A percentile compares a stretch with the other conserved stretches of the same genome.
These are phyloP conservation scores for Lamellibrachia luymesi DNA, from an alignment of 1,140 invertebrate genomes.

Conservation along the genomic window DNA sequence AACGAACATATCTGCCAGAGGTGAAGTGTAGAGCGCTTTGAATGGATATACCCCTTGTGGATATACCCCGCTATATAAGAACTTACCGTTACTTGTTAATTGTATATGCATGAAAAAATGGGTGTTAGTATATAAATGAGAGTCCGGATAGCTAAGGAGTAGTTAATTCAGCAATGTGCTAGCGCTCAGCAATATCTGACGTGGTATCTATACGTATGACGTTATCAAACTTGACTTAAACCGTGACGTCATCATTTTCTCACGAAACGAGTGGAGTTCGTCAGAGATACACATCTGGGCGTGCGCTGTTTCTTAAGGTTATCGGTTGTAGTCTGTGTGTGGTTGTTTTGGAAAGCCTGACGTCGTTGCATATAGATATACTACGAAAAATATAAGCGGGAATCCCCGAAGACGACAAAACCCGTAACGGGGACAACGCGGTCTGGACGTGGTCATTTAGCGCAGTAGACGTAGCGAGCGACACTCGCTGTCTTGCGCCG, in stretches of 20 bases:
- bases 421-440: not conserved
- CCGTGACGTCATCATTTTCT: not conserved
- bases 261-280: not conserved
- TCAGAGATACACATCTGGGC: not conserved
- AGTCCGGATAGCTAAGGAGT: not conserved
- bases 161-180: not conserved
- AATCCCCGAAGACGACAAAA: not conserved
- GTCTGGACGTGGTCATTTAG: not conserved
- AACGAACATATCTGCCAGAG: too few species aligned
- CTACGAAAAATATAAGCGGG: not conserved
- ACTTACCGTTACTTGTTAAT: not conserved
- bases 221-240: not conserved
- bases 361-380: not conserved
- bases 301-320: not conserved
- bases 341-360: not conserved
- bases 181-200: not conserved
- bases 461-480: not conserved
- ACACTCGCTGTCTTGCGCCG: not conserved
- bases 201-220: not conserved
- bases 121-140: not conserved
- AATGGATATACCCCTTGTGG: too few species aligned
- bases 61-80: not conserved
- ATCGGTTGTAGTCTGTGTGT: not conserved
- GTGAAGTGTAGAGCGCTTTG: too few species aligned
- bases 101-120: not conserved